These are phyloP conservation scores for Empidonax traillii DNA, from an alignment of 2,113 vertebrate genomes.

Conservation along the genomic window DNA sequence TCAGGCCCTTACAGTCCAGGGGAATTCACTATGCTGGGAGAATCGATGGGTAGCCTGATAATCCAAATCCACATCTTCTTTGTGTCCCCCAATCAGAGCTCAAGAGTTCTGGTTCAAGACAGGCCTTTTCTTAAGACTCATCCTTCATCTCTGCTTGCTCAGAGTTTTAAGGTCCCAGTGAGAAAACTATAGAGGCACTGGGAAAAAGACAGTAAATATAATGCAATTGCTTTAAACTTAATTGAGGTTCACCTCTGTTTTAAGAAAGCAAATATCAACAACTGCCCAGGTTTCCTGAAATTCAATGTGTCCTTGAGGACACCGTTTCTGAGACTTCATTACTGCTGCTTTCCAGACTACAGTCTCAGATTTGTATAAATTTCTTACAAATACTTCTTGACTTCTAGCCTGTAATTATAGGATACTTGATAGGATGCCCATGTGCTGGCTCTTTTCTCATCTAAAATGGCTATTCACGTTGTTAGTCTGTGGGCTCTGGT, in stretches of 20 bases:
- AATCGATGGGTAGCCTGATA: neutral
- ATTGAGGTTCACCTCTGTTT: neutral
- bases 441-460: neutral
- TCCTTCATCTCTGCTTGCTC: neutral
- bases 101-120: neutral
- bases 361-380: neutral
- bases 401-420: neutral
- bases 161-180: neutral
- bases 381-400: neutral
- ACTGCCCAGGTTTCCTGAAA: neutral
- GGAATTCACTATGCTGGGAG: neutral
- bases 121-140: neutral
- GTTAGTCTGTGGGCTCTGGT: neutral
- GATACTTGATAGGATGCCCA: neutral
- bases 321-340: neutral
- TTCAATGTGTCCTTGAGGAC: neutral
- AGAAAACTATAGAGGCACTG: neutral
- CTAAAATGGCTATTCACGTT: neutral
- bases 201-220: neutral
- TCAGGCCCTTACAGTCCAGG: neutral
- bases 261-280: neutral
- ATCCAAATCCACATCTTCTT: constrained; percentile 18
- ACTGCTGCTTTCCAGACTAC: neutral
- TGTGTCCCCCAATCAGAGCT: neutral
- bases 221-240: neutral